Evolutionary conservation across 2,888 invertebrate genomes (phyloP).

Genomic region (Monoplex corrugatus): DNA sequence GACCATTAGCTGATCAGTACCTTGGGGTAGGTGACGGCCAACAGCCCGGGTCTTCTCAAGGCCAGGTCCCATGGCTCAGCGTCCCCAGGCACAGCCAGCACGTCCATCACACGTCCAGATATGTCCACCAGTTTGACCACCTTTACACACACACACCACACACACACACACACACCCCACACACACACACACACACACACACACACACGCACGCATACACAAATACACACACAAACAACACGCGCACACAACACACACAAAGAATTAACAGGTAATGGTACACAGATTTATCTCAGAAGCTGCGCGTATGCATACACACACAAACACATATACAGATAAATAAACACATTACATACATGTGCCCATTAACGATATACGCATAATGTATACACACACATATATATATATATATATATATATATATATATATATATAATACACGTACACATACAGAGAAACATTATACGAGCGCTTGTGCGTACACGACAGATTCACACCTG

Average conservation of each 20-base stretch:
- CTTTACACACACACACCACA: neutral
- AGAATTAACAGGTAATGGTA: too few species aligned
- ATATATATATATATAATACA: too few species aligned
- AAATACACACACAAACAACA: too few species aligned
- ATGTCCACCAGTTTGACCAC: constrained; percentile 52
- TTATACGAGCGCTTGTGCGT: too few species aligned
- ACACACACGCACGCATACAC: too few species aligned
- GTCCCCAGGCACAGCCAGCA: constrained; percentile 19
- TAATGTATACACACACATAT: neutral
- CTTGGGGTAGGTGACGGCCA: constrained; percentile 50
- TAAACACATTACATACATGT: neutral
- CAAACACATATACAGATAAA: neutral
- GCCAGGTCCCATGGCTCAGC: constrained; percentile 49
- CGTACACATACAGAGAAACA: too few species aligned
- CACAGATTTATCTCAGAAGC: too few species aligned
- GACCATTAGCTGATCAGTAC: neutral
- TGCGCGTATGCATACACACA: neutral
- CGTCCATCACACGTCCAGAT: constrained; percentile 42
- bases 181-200: too few species aligned
- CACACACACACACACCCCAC: too few species aligned
- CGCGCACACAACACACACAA: too few species aligned
- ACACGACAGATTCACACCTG: too few species aligned
- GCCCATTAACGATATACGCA: too few species aligned
- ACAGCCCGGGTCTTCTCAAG: constrained; percentile 21
- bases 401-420: neutral